Conservation (phyloP, 2,888 invertebrate genomes). For the Dinocampus coccinellae region DNA sequence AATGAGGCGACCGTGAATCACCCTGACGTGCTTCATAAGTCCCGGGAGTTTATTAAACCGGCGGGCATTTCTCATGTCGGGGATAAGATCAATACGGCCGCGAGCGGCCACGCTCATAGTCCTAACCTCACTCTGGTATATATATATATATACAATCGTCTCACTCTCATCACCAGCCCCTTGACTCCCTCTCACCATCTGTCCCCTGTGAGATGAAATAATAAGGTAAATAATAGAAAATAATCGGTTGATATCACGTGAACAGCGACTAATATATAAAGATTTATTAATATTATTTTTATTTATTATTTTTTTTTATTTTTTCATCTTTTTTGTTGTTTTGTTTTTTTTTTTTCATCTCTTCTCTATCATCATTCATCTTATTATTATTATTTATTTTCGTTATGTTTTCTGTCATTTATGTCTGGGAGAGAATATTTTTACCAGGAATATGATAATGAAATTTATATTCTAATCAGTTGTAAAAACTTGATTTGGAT, state of each 20-base stretch:
- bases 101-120: constrained; percentile 63
- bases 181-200: constrained; percentile 26
- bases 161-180: neutral
- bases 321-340: no score
- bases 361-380: no score
- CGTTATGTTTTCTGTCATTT: no score
- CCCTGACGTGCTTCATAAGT: constrained; percentile 70
- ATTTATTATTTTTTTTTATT: neutral
- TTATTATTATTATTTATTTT: no score
- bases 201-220: constrained; percentile 54
- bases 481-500: constrained; percentile 50
- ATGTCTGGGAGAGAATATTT: neutral
- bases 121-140: constrained; percentile 51
- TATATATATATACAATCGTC: neutral
- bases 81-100: constrained; percentile 70
- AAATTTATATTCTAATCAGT: neutral
- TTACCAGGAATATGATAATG: neutral
- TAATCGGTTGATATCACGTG: constrained; percentile 58
- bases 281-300: no score
- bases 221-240: constrained; percentile 63
- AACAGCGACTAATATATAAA: constrained; percentile 34
- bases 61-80: constrained; percentile 70
- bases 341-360: no score
- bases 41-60: constrained; percentile 70
- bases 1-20: constrained; percentile 70